Evolutionary conservation across 2,113 vertebrate genomes (phyloP).

Genomic region (Megaceryle torquata): DNA sequence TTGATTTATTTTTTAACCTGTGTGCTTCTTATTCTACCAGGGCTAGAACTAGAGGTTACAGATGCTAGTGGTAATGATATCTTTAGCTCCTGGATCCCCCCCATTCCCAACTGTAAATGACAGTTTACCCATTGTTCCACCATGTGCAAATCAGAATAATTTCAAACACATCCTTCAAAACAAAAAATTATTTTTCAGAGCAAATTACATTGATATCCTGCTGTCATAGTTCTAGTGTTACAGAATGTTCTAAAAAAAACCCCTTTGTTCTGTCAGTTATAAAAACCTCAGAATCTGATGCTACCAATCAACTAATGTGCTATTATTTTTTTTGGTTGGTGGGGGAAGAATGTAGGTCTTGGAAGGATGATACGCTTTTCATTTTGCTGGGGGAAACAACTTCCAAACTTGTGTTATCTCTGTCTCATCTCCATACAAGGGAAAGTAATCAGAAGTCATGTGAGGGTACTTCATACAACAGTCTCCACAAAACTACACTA

Average conservation of each 20-base stretch:
- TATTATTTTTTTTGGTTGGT: background rate
- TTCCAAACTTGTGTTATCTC: background rate
- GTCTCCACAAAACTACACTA: background rate
- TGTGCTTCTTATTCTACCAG: background rate
- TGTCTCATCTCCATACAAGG: background rate
- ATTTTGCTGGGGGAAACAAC: background rate
- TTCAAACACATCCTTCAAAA: background rate
- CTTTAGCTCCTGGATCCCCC: background rate
- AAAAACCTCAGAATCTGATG: background rate
- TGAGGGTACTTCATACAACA: background rate
- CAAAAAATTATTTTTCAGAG: background rate
- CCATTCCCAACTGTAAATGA: background rate
- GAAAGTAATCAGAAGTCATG: background rate
- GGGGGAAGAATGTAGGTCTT: background rate
- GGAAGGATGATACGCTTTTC: background rate
- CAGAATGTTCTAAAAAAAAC: background rate
- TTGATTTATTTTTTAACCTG: background rate
- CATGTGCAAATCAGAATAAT: background rate
- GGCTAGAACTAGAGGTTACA: background rate
- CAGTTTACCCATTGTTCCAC: background rate
- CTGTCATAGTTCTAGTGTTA: background rate
- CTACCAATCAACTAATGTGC: background rate
- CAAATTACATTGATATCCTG: background rate
- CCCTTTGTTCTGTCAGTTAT: background rate
- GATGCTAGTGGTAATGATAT: background rate